Percentiles rank a stretch among this genome's conserved stretches.
These are phyloP conservation scores for Nudaria mundana DNA, from an alignment of 2,888 invertebrate species.

Conservation along the genomic window DNA sequence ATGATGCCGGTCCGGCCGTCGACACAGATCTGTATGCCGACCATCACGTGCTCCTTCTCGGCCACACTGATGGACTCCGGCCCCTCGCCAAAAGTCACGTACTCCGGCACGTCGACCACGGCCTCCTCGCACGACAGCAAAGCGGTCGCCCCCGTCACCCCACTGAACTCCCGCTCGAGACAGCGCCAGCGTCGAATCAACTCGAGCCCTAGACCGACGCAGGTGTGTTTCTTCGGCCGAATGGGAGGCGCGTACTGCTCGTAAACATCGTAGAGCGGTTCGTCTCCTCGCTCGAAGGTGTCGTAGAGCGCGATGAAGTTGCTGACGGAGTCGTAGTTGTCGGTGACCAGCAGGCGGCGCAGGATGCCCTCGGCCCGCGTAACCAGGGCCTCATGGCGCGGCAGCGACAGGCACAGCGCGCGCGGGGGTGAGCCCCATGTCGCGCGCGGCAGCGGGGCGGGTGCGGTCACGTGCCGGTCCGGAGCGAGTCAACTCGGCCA, in stretches of 20 bases:
- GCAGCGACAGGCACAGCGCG: constrained; percentile 46
- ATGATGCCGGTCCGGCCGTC: constrained; percentile 88
- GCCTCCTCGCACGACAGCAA: constrained; percentile 95
- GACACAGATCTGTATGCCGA: constrained; percentile 87
- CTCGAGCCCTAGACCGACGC: constrained; percentile 90
- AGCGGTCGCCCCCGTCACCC: constrained; percentile 81
- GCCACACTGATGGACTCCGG: constrained; percentile 83
- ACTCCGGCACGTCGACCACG: constrained; percentile 80
- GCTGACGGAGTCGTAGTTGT: constrained; percentile 94
- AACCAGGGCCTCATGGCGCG: constrained; percentile 89
- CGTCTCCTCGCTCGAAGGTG: constrained; percentile 81
- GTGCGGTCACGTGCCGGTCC: constrained; percentile 82
- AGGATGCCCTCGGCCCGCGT: constrained; percentile 89
- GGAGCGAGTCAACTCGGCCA: constrained; percentile 99
- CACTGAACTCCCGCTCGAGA: constrained; percentile 83
- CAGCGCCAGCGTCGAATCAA: constrained; percentile 84
- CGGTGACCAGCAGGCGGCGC: constrained; percentile 89
- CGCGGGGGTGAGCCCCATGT: constrained; percentile 63
- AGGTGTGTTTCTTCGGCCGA: constrained; percentile 89
- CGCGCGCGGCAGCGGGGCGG: constrained; percentile 83
- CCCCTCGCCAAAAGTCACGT: constrained; percentile 77
- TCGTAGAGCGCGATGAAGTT: constrained; percentile 88
- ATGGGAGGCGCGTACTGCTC: constrained; percentile 90
- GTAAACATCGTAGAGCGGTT: constrained; percentile 86
- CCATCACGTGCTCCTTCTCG: constrained; percentile 94